Evolutionary conservation across 2,888 invertebrate genomes (phyloP), one percentile per base, ranked within the genome.

Genomic region (Dryadula phaetusa): DNA sequence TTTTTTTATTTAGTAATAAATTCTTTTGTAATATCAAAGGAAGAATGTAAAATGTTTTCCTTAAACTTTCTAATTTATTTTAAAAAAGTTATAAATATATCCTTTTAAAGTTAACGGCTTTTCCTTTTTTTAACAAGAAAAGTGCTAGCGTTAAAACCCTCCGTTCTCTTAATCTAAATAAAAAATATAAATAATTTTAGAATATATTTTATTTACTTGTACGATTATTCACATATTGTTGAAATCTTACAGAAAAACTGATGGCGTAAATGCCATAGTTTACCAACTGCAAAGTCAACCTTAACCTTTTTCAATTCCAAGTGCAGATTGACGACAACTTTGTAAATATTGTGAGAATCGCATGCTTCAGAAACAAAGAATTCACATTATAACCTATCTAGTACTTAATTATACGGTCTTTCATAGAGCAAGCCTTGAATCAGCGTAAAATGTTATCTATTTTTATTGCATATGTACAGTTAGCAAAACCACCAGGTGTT

Each of bases 281-380:
- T 58, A 49, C 37, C 20, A 42, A 47, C 10, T n/a, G 20, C 12
- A 47, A 34, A 58, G 14, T 18, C 61, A 58, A 37, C 69, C 52
- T 63, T 66, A 62, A 63, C 58, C 52, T 60, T 69, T 68, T 56
- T 68, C n/a, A 37, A 32, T 46, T 62, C 62, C 49, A 56, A 42
- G 25, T 56, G 53, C 42, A 54, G 10, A 56, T 28, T 32, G 28
- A 25, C 44, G 28, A 28, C 22, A 54, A 40, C 25, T 40, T 58
- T 60, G 46, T 62, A 54, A 49, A 32, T 60, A 40, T 60, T 46
- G 44, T 58, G 64, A 25, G 25, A 63, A 64, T 40, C 61, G 40
- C 58, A 63, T 58, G 37, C 22, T 61, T 42, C 46, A 44, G 40
- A 42, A 53, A 62, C 64, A 70, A 70, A 70, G 62, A 67, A 56